A percentile compares a stretch with the other conserved stretches of the same genome.
These are phyloP conservation scores for Sparus aurata DNA, from an alignment of 2,797 vertebrate species.

Conservation along the genomic window DNA sequence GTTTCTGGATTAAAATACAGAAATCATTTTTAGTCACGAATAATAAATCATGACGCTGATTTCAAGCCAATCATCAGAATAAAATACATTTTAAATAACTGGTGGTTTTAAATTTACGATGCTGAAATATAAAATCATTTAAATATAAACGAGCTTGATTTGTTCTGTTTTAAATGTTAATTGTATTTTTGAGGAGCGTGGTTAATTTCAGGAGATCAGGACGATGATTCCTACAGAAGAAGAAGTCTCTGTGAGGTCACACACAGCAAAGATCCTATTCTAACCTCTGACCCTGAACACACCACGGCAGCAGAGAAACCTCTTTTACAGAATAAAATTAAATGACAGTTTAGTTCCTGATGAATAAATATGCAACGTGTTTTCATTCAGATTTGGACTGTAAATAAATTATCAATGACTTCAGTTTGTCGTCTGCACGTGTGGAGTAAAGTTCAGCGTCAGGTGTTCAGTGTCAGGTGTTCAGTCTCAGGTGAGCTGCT, in stretches of 20 bases:
- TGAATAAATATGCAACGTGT: not conserved
- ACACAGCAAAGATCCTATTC: slow-evolving; percentile 35
- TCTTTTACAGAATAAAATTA: not conserved
- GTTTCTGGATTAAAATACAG: not conserved
- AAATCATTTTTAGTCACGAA: not conserved
- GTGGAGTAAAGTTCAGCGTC: not conserved
- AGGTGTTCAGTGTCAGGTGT: too few relatives aligned
- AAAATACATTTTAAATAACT: not conserved
- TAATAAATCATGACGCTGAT: not conserved
- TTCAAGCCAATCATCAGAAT: not conserved
- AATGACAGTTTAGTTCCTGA: not conserved
- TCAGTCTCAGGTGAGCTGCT: not conserved
- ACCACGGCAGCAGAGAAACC: not conserved
- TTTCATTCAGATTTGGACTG: not conserved
- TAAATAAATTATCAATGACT: not conserved
- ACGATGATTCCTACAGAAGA: slow-evolving; percentile 26
- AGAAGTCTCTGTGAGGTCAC: slow-evolving; percentile 25
- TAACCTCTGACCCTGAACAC: slow-evolving; percentile 61
- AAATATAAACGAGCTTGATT: not conserved
- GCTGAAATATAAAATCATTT: not conserved
- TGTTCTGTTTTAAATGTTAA: not conserved
- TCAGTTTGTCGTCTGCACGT: not conserved
- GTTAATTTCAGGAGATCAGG: slow-evolving; percentile 40
- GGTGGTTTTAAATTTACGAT: not conserved
- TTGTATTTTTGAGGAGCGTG: not conserved